These are phyloP conservation scores for Alethe diademata DNA, from an alignment of 2,113 vertebrate genomes.

Conservation along the genomic window DNA sequence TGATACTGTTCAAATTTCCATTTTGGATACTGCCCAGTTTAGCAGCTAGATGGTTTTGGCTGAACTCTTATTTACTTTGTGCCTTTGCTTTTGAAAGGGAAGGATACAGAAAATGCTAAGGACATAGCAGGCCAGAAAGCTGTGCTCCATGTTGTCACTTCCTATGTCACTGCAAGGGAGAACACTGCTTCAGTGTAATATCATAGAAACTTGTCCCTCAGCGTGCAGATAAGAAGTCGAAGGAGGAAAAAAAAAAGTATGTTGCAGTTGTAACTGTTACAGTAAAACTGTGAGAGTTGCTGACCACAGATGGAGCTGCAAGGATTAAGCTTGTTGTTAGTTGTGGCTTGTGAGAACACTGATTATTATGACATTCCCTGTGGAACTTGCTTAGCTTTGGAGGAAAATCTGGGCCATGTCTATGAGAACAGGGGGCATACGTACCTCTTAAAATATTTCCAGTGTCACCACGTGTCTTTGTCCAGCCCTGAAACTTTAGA, in stretches of 20 bases:
- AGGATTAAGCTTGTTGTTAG: not conserved
- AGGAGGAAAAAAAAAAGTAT: not conserved
- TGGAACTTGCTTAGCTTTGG: not conserved
- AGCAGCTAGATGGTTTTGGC: not conserved
- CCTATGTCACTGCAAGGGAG: not conserved
- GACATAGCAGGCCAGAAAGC: not conserved
- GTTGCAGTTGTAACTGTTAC: not conserved
- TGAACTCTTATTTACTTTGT: not conserved
- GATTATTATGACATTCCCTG: not conserved
- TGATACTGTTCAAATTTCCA: constrained; percentile 30
- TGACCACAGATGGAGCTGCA: not conserved
- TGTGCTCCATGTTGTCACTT: not conserved
- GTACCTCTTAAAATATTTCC: not conserved
- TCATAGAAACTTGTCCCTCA: not conserved
- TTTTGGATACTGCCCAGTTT: constrained; percentile 10
- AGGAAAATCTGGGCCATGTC: not conserved
- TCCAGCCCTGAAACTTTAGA: constrained; percentile 26
- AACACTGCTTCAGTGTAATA: not conserved
- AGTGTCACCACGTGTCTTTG: constrained; percentile 20
- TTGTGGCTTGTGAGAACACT: not conserved
- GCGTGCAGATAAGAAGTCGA: not conserved
- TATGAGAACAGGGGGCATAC: not conserved
- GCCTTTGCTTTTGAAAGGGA: not conserved
- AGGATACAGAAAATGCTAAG: not conserved
- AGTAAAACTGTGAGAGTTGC: not conserved